These are phyloP conservation scores for Crypturellus undulatus DNA, from an alignment of 2,113 vertebrate genomes.

Conservation along the genomic window DNA sequence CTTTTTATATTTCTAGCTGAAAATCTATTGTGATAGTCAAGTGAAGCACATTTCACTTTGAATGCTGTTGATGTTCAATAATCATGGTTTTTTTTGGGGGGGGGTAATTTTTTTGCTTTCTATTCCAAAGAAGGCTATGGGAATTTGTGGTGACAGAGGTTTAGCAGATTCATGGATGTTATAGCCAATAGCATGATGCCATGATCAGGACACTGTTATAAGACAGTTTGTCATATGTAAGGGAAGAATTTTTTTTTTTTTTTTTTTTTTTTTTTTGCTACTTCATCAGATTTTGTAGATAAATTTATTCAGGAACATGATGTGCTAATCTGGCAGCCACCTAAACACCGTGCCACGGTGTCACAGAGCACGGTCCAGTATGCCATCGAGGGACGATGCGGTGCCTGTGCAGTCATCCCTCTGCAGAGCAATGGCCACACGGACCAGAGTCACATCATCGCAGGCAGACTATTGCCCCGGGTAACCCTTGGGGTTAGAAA, in stretches of 20 bases:
- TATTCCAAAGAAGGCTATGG: background rate
- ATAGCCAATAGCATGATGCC: background rate
- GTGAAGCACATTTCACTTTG: background rate
- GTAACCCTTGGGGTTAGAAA: background rate
- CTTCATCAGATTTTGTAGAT: background rate
- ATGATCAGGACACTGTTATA: background rate
- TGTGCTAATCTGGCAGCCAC: background rate
- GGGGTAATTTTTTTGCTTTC: background rate
- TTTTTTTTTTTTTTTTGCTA: background rate
- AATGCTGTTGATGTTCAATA: accelerated
- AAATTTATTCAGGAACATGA: background rate
- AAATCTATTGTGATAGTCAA: background rate
- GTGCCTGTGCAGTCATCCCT: background rate
- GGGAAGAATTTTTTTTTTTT: background rate
- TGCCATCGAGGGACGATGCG: background rate
- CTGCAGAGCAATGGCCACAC: background rate
- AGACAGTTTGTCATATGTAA: background rate
- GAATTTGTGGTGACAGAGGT: background rate
- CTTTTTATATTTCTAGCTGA: background rate
- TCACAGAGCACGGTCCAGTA: background rate
- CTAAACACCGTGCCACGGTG: accelerated
- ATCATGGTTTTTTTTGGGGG: no score
- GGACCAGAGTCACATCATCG: background rate
- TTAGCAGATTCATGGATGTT: background rate
- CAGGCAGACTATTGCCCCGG: background rate